Percentiles rank a stretch among this genome's conserved stretches.
These are phyloP conservation scores for Opisthograptis luteolata DNA, from an alignment of 2,888 invertebrate species.

Conservation along the genomic window DNA sequence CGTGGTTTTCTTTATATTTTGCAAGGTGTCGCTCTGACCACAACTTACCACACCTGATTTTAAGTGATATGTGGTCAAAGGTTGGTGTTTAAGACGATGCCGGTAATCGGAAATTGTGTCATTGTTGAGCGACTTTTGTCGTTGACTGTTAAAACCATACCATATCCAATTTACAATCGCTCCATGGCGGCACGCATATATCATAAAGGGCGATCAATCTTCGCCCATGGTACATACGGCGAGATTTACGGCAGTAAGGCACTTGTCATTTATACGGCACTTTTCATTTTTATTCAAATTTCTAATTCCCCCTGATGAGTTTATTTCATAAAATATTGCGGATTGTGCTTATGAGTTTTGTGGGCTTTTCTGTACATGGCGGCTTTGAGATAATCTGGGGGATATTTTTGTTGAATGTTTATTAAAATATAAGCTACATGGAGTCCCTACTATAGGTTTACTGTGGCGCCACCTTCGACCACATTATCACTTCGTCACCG, in stretches of 20 bases:
- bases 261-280: slow-evolving; percentile 44
- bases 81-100: too few relatives aligned
- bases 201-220: slow-evolving; percentile 72
- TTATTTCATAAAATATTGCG: slow-evolving; percentile 43
- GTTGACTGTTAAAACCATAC: too few relatives aligned
- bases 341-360: slow-evolving; percentile 2
- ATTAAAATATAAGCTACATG: too few relatives aligned
- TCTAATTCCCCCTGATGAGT: slow-evolving; percentile 59
- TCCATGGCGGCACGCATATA: slow-evolving; percentile 54
- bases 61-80: too few relatives aligned
- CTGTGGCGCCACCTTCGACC: too few relatives aligned
- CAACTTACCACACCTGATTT: too few relatives aligned
- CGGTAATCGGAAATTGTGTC: too few relatives aligned
- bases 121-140: too few relatives aligned
- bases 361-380: background rate
- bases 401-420: background rate
- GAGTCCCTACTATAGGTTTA: too few relatives aligned
- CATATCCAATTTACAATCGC: slow-evolving; percentile 21
- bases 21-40: too few relatives aligned
- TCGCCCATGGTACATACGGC: slow-evolving; percentile 54
- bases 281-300: slow-evolving; percentile 50
- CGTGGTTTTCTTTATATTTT: too few relatives aligned
- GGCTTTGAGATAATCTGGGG: slow-evolving; percentile 2
- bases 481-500: too few relatives aligned
- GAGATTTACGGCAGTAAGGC: slow-evolving; percentile 56